phyloP scores from a whole-genome alignment of 2,888 invertebrate species.

The Theretra japonica region DNA sequence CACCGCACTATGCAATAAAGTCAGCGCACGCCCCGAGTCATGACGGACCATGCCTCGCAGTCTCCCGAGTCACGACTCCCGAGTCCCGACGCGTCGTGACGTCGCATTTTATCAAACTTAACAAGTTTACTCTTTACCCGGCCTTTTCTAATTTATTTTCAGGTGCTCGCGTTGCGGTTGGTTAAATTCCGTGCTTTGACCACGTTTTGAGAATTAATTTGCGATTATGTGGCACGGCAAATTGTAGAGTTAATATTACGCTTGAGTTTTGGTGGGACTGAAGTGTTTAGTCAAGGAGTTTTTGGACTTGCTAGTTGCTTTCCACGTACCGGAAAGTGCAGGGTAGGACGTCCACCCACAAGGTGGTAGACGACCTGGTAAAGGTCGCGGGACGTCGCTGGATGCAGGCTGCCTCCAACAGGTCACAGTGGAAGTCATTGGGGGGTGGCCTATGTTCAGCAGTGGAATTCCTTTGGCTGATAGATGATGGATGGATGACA shows the following conservation, averaged over 20 bases:
- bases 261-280: too few relatives aligned
- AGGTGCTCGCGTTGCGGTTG: conserved; percentile 8
- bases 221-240: background rate
- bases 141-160: conserved; percentile 17
- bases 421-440: too few relatives aligned
- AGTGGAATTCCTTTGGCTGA: too few relatives aligned
- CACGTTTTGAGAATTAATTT: conserved; percentile 19
- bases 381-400: too few relatives aligned
- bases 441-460: too few relatives aligned
- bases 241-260: background rate
- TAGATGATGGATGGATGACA: too few relatives aligned
- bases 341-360: too few relatives aligned
- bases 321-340: too few relatives aligned
- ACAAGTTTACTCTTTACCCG: conserved; percentile 26
- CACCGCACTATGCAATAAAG: conserved; percentile 45
- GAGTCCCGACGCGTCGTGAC: conserved; percentile 37
- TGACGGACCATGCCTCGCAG: conserved; percentile 72
- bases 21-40: conserved; percentile 63
- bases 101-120: conserved; percentile 24
- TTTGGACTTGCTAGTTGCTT: background rate
- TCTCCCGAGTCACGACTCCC: conserved; percentile 58
- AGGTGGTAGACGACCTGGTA: too few relatives aligned
- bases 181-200: conserved; percentile 5
- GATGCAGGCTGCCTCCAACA: too few relatives aligned
- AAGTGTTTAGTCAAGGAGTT: background rate